Evolutionary conservation across 92 coral and sea anemone genomes (phyloP), one percentile per base, ranked within the genome.

Genomic region (Galaxea fascicularis): DNA sequence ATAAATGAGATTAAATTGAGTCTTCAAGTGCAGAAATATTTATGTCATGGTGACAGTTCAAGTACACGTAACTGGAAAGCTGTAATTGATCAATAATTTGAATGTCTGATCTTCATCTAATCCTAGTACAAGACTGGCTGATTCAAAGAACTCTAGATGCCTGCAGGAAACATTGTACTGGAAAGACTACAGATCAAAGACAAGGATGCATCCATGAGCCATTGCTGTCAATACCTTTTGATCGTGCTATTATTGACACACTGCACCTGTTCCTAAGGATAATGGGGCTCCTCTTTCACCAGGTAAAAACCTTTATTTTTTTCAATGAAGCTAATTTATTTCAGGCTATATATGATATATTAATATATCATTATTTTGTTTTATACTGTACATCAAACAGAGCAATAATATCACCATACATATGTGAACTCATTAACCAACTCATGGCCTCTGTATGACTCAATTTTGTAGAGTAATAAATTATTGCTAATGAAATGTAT

Each of bases 271-370:
- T 79, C 35, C 64, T 80, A 0, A 39, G 65, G 29, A 79, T 79
- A 12, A 79, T 65, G 75, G 75, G 85, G 9, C 67, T 67, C 29
- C 77, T 66, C 76, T 67, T 68, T 21, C 80, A 75, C 27, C 67
- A 66, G 41, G 72, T 66, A 45, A 45, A 71, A 21, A 71, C 31
- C 31, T 13, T 5, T 66, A 13, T 53, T 53, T 13, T 13, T n/a
- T 13, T 53, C 17, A 16, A 53, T 53, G 17, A 17, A 17, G 17
- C 13, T 53, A n/a, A 53, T n/a, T 53, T 53, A n/a, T n/a, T n/a
- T n/a, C n/a, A n/a, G n/a, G n/a, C n/a, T n/a, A n/a, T n/a, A n/a
- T n/a, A n/a, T n/a, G n/a, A n/a, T n/a, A n/a, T n/a, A n/a, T n/a
- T n/a, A n/a, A n/a, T n/a, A n/a, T n/a, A n/a, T n/a, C n/a, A n/a